Evolutionary conservation across 2,797 vertebrate species (phyloP).

Genomic region (Dendrocincla fuliginosa): DNA sequence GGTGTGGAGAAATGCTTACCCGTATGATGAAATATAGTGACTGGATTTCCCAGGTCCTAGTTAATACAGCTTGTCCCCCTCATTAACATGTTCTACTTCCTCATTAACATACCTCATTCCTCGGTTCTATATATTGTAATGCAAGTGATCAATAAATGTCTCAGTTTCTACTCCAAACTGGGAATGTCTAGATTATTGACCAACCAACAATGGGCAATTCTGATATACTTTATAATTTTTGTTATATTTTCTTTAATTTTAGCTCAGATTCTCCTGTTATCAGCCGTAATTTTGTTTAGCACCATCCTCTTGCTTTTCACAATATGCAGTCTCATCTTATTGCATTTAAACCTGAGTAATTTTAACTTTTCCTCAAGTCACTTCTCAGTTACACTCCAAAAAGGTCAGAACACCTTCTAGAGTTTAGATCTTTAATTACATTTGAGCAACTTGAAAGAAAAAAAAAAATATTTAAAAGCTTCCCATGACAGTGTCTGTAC

Average conservation of each 20-base stretch:
- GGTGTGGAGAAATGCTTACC: too few relatives aligned
- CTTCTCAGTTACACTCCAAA: neutral
- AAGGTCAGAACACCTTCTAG: neutral
- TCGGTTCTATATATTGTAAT: too few relatives aligned
- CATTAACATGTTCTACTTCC: too few relatives aligned
- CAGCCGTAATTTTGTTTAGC: neutral
- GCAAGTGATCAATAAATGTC: too few relatives aligned
- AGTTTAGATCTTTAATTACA: neutral
- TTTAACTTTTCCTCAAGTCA: neutral
- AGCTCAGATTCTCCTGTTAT: neutral
- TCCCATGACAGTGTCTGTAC: neutral
- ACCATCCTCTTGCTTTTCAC: neutral
- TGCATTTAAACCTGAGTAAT: neutral
- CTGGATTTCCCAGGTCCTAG: too few relatives aligned
- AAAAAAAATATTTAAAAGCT: neutral
- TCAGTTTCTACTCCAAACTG: too few relatives aligned
- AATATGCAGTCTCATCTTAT: accelerated
- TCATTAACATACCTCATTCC: too few relatives aligned
- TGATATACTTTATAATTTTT: neutral
- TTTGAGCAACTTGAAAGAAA: neutral
- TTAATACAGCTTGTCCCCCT: too few relatives aligned
- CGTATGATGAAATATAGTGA: too few relatives aligned
- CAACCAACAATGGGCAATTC: neutral
- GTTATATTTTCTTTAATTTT: neutral
- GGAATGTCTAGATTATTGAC: too few relatives aligned